Conservation (phyloP, 2,797 vertebrate genomes). For the Aphelocoma californica region DNA sequence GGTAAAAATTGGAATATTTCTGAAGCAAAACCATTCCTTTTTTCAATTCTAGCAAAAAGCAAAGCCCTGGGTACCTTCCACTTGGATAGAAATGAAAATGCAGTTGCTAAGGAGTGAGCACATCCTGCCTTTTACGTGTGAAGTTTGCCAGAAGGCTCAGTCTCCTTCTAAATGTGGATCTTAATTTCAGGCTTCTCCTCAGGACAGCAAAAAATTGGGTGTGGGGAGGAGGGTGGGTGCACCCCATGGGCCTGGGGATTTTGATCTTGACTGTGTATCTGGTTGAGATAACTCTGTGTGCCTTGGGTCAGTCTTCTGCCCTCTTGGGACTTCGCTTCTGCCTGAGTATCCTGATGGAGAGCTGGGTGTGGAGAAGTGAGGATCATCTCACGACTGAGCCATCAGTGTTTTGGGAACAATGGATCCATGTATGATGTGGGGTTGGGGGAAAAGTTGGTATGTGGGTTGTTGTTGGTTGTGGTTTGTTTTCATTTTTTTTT, state of each 20-base stretch:
- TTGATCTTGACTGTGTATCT: background rate
- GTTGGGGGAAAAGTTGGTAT: background rate
- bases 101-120: background rate
- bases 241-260: fast-evolving
- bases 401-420: background rate
- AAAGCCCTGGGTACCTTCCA: background rate
- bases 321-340: background rate
- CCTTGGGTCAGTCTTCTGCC: background rate
- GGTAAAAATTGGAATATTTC: background rate
- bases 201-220: background rate
- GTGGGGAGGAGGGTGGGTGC: background rate
- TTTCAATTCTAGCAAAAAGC: background rate
- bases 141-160: background rate
- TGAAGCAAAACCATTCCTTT: background rate
- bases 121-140: background rate
- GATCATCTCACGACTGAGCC: background rate
- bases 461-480: background rate
- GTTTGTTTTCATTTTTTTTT: background rate
- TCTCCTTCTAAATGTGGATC: background rate
- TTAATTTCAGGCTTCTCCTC: background rate
- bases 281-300: background rate
- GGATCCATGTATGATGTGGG: background rate
- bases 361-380: background rate
- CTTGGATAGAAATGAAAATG: background rate
- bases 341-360: background rate